Evolutionary conservation across 2,888 invertebrate species (phyloP).

Genomic region (Macrophya annulata): DNA sequence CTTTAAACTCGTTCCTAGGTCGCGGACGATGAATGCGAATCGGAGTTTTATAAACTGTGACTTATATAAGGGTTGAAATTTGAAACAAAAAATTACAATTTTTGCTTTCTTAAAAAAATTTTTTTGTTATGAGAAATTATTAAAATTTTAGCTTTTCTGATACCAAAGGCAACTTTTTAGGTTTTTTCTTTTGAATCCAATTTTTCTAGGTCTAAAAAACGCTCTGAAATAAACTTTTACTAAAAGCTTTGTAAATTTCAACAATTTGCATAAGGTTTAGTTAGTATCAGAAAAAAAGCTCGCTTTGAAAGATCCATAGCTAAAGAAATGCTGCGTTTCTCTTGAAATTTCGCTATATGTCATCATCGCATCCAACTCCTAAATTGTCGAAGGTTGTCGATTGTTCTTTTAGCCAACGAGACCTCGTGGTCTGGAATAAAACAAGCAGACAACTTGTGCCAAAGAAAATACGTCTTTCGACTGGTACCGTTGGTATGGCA

Average conservation of each 20-base stretch:
- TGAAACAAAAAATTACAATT: not conserved
- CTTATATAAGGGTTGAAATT: not conserved
- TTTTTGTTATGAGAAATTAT: too few species aligned
- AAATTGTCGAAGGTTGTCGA: not conserved
- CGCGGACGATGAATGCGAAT: not conserved
- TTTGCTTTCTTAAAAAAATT: too few species aligned
- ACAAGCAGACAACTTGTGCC: not conserved
- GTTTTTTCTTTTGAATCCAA: too few species aligned
- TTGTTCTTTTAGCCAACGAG: not conserved
- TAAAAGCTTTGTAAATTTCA: too few species aligned
- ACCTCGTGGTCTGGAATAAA: slow-evolving; percentile 1
- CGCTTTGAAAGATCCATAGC: not conserved
- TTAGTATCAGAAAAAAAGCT: not conserved
- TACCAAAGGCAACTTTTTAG: too few species aligned
- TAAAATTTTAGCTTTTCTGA: too few species aligned
- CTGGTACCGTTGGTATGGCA: not conserved
- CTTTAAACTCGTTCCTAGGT: slow-evolving; percentile 39
- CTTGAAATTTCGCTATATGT: too few species aligned
- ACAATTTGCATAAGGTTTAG: too few species aligned
- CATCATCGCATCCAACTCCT: not conserved
- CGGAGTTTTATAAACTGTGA: not conserved
- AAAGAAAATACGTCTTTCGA: not conserved
- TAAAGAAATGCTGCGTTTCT: not conserved
- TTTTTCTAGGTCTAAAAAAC: too few species aligned
- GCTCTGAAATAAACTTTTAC: too few species aligned